Evolutionary conservation across 2,888 invertebrate genomes (phyloP).

Genomic region (Malachius bipustulatus): DNA sequence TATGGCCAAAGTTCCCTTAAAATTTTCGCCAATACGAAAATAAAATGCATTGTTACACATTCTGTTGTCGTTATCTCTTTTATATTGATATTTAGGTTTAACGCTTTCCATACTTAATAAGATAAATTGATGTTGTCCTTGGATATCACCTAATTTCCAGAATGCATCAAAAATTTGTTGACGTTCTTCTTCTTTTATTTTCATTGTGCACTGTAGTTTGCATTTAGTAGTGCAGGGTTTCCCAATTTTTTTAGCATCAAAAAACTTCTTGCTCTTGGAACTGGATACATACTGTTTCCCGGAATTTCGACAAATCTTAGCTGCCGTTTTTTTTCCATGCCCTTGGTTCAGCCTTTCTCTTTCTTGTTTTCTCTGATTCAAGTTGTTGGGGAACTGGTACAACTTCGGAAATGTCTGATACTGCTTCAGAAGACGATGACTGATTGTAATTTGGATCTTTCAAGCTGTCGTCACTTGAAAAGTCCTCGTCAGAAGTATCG

Average conservation of each 20-base stretch:
- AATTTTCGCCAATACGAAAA: slow-evolving; percentile 13
- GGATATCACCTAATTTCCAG: slow-evolving; percentile 16
- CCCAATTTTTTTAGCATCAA: slow-evolving; percentile 6
- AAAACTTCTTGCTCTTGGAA: slow-evolving; percentile 7
- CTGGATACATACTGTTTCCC: slow-evolving; percentile 8
- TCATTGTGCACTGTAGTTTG: slow-evolving; percentile 17
- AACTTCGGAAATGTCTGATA: too few species aligned
- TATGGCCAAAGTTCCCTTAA: slow-evolving; percentile 14
- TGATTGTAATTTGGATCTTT: too few species aligned
- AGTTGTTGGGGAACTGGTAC: too few species aligned
- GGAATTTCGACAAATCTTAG: slow-evolving; percentile 7
- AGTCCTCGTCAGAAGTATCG: too few species aligned
- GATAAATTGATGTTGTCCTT: slow-evolving; percentile 17
- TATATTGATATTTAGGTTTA: slow-evolving; percentile 18
- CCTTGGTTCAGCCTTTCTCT: slow-evolving; percentile 9
- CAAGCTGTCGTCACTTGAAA: too few species aligned
- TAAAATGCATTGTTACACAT: slow-evolving; percentile 15
- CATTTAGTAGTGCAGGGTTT: slow-evolving; percentile 15
- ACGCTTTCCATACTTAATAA: slow-evolving; percentile 13
- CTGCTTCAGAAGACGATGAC: too few species aligned
- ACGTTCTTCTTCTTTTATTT: slow-evolving; percentile 16
- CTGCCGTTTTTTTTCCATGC: slow-evolving; percentile 10
- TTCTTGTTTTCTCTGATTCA: slow-evolving; percentile 11
- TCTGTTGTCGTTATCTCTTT: slow-evolving; percentile 15
- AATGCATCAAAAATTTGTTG: slow-evolving; percentile 15